Evolutionary conservation across 2,888 invertebrate species (phyloP), one percentile per base, ranked within the genome.

Genomic region (Lasioglossum villosulum): DNA sequence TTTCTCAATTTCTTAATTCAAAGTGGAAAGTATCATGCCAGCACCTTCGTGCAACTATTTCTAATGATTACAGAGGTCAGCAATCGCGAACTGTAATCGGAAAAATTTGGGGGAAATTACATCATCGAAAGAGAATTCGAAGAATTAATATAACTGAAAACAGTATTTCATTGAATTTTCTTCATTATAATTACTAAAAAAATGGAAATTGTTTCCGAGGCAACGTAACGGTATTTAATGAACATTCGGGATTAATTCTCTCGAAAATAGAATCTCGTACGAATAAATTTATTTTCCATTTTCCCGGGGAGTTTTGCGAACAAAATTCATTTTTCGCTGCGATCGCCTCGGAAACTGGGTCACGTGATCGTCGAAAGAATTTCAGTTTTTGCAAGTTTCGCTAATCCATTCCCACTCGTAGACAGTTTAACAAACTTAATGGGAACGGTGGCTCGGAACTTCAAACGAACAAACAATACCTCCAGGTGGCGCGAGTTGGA

Each of bases 341-440:
- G 10, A 4, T 37, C 37, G 68, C 8, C 12, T 23, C 19, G 23
- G 4, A 4, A 68, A 68, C 10, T 68, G 23, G 68, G 68, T 68
- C 68, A 37, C 37, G 34, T 34, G 34, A 23, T 34, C 68, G 34
- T 68, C 37, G 10, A 68, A 68, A 37, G 68, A 68, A 68, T 68
- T 23, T 23, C 23, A 23, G 68, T 23, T 37, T 68, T 68, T 23
- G 4, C 37, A 37, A 68, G 23, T 37, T 37, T 12, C 34, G 19
- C 23, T 68, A 12, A 68, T 68, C 37, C 37, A 23, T 63, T 19
- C 63, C 8, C 63, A 6, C 63, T 30, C 8, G 30, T 19, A 19
- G 63, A 16, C 63, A 63, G 70, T 70, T 39, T 37, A 70, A n/a
- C 39, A 39, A 70, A 70, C 70, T 70, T 70, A 70, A 70, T 27